Evolutionary conservation across 2,888 invertebrate species (phyloP).

Genomic region (Chorisops tibialis): DNA sequence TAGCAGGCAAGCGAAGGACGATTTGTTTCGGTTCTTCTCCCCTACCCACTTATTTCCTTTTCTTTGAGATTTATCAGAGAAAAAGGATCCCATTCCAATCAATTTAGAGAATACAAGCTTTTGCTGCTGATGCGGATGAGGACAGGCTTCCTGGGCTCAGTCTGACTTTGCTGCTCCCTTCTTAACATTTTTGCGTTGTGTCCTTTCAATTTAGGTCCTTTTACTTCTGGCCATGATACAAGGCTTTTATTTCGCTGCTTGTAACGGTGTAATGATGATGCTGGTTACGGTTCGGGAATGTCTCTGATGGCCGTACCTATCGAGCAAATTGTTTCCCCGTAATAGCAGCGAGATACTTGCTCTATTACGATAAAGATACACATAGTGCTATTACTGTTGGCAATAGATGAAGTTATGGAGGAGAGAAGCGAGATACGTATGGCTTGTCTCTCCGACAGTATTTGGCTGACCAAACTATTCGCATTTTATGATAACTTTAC

Average conservation of each 20-base stretch:
- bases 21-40: not conserved
- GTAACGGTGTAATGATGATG: too few relatives aligned
- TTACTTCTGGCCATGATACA: not conserved
- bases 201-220: not conserved
- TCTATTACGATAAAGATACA: too few relatives aligned
- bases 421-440: not conserved
- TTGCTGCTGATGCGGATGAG: too few relatives aligned
- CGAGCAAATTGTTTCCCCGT: too few relatives aligned
- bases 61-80: slow-evolving; percentile 17
- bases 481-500: slow-evolving; percentile 5
- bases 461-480: slow-evolving; percentile 12
- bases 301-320: too few relatives aligned
- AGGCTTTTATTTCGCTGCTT: not conserved
- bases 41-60: slow-evolving; percentile 5
- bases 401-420: not conserved
- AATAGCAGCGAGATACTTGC: too few relatives aligned
- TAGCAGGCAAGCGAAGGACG: too few relatives aligned
- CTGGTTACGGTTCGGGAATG: too few relatives aligned
- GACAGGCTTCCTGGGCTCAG: too few relatives aligned
- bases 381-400: too few relatives aligned
- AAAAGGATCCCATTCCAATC: slow-evolving; percentile 22
- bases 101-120: slow-evolving; percentile 8
- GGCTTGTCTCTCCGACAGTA: not conserved
- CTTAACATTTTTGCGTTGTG: not conserved
- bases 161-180: not conserved